Evolutionary conservation across 2,113 vertebrate species (phyloP).

Genomic region (Falcunculus frontatus): DNA sequence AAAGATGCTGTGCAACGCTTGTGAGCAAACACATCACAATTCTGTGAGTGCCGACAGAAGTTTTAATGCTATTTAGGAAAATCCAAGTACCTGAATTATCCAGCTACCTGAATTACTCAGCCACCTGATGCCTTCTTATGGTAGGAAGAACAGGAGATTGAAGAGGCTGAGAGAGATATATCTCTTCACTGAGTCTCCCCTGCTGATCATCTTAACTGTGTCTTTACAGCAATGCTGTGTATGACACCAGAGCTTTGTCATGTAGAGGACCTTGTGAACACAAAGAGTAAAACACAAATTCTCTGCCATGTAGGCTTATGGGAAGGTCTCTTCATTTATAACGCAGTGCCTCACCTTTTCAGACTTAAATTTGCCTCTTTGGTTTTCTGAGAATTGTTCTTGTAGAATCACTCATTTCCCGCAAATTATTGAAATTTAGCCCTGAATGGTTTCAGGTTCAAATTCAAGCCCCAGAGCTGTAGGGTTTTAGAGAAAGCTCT

Average conservation of each 20-base stretch:
- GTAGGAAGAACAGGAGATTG: background rate
- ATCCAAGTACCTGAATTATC: background rate
- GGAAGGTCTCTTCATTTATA: background rate
- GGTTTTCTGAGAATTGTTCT: background rate
- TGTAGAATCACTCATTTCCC: background rate
- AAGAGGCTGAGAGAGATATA: background rate
- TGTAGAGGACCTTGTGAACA: background rate
- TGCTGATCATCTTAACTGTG: background rate
- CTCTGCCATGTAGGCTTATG: background rate
- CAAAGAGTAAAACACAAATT: background rate
- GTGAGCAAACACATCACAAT: background rate
- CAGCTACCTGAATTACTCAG: background rate
- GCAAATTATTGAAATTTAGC: background rate
- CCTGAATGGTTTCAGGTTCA: background rate
- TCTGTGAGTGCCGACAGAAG: background rate
- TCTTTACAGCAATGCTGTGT: background rate
- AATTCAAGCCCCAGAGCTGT: background rate
- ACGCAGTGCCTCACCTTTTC: background rate
- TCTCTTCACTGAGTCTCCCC: background rate
- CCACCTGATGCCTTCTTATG: background rate
- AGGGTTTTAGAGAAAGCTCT: background rate
- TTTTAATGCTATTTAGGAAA: background rate
- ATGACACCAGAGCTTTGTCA: background rate
- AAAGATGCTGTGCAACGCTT: background rate
- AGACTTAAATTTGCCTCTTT: background rate